Evolutionary conservation across 2,113 vertebrate genomes (phyloP).

Genomic region (Chaetura pelagica): DNA sequence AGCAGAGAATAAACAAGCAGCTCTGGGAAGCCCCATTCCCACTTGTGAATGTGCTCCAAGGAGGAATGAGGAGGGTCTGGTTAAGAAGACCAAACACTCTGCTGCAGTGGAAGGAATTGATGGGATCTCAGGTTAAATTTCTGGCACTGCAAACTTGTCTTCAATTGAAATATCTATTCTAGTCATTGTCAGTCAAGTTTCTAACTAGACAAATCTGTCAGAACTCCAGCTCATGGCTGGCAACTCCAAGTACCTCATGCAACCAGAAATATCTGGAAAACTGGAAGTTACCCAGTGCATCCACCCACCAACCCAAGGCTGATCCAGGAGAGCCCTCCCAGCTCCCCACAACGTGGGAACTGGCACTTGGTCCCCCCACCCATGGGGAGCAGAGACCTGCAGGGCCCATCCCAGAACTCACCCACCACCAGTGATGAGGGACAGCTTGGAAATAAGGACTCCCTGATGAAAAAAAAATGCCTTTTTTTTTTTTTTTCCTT

Average conservation of each 20-base stretch:
- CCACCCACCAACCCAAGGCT: neutral
- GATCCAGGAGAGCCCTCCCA: neutral
- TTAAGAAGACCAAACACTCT: neutral
- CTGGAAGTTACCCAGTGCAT: neutral
- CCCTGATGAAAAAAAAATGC: neutral
- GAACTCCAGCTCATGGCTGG: neutral
- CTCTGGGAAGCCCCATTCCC: neutral
- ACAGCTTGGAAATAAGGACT: neutral
- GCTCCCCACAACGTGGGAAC: neutral
- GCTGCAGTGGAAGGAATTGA: neutral
- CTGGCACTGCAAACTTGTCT: neutral
- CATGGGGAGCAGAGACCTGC: fast-evolving
- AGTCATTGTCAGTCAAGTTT: neutral
- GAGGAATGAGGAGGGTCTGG: neutral
- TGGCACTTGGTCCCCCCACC: neutral
- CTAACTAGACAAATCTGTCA: neutral
- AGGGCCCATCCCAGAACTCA: neutral
- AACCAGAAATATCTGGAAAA: conserved; percentile 1
- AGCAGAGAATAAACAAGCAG: neutral
- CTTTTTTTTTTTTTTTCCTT: neutral
- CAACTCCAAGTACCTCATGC: neutral
- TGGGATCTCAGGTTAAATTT: neutral
- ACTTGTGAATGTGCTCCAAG: fast-evolving
- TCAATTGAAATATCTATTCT: neutral
- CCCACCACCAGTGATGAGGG: fast-evolving